These are phyloP conservation scores for Drosophila bocqueti DNA, from an alignment of 1,140 invertebrate genomes.

Conservation along the genomic window DNA sequence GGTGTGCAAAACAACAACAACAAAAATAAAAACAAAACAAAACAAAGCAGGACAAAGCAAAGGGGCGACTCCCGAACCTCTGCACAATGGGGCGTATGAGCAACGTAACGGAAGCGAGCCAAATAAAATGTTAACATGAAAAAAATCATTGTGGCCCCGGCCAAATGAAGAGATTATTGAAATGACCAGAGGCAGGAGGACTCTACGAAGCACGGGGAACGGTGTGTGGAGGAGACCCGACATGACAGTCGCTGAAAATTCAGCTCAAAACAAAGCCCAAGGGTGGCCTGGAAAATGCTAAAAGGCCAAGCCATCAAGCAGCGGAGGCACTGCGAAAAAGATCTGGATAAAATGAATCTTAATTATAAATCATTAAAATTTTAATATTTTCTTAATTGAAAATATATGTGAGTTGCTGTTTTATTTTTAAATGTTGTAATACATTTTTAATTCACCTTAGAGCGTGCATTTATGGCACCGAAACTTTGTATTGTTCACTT, in stretches of 20 bases:
- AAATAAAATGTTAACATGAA: constrained; percentile 82
- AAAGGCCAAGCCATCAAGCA: constrained; percentile 50
- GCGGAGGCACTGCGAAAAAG: constrained; percentile 25
- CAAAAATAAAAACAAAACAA: not conserved
- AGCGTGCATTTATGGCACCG: not conserved
- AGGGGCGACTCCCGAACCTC: constrained; percentile 41
- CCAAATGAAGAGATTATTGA: constrained; percentile 81
- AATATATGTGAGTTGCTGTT: not conserved
- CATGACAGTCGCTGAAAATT: constrained; percentile 68
- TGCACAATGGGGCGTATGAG: constrained; percentile 76
- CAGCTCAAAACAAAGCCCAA: constrained; percentile 44
- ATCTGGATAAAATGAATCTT: not conserved
- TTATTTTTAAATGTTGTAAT: too few species aligned
- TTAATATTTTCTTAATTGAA: not conserved
- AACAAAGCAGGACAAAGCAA: constrained; percentile 42
- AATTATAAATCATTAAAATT: not conserved
- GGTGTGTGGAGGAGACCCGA: constrained; percentile 9
- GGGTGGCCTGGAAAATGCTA: constrained; percentile 38
- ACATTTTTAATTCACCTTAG: too few species aligned
- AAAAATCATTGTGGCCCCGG: constrained; percentile 53
- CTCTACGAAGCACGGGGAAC: not conserved
- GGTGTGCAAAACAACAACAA: constrained; percentile 12
- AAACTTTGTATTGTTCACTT: not conserved
- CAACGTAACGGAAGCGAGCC: constrained; percentile 36
- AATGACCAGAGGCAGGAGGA: constrained; percentile 54